Conservation (phyloP, 2,888 invertebrate genomes). For the Drosophila falleni region DNA sequence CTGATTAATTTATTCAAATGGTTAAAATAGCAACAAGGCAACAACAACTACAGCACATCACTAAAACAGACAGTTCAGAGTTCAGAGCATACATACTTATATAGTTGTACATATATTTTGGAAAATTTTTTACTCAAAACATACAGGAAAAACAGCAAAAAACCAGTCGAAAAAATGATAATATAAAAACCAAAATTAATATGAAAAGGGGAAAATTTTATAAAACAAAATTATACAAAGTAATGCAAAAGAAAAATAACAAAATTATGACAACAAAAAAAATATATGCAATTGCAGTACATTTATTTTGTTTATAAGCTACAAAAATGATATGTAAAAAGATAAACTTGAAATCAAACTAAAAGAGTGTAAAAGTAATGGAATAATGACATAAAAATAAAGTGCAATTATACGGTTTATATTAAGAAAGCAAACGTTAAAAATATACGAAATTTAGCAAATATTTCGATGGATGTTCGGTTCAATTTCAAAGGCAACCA, state of each 20-base stretch:
- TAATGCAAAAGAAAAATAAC: slow-evolving; percentile 34
- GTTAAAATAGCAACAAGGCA: slow-evolving; percentile 38
- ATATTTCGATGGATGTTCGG: slow-evolving; percentile 66
- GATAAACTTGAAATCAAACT: slow-evolving; percentile 29
- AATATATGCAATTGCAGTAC: slow-evolving; percentile 54
- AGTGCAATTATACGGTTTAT: slow-evolving; percentile 80
- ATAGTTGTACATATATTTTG: slow-evolving; percentile 78
- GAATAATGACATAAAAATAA: slow-evolving; percentile 59
- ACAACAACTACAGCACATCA: slow-evolving; percentile 60
- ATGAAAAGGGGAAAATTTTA: slow-evolving; percentile 44
- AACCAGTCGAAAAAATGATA: slow-evolving; percentile 36
- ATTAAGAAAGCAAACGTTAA: slow-evolving; percentile 71
- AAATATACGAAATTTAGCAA: slow-evolving; percentile 58
- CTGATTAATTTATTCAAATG: slow-evolving; percentile 10
- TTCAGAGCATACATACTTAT: slow-evolving; percentile 60
- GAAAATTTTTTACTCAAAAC: slow-evolving; percentile 78
- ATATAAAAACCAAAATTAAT: slow-evolving; percentile 31
- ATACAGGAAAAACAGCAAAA: slow-evolving; percentile 45
- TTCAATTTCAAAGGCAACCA: slow-evolving; percentile 65
- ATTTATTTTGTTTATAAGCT: slow-evolving; percentile 57
- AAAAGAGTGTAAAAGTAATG: slow-evolving; percentile 55
- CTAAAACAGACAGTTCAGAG: slow-evolving; percentile 44
- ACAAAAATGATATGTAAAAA: slow-evolving; percentile 50
- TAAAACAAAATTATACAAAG: slow-evolving; percentile 65
- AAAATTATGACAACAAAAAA: slow-evolving; percentile 44